Percentiles rank a stretch among this genome's conserved stretches.
phyloP scores from a whole-genome alignment of 2,888 invertebrate species.

The Rhagium mordax region DNA sequence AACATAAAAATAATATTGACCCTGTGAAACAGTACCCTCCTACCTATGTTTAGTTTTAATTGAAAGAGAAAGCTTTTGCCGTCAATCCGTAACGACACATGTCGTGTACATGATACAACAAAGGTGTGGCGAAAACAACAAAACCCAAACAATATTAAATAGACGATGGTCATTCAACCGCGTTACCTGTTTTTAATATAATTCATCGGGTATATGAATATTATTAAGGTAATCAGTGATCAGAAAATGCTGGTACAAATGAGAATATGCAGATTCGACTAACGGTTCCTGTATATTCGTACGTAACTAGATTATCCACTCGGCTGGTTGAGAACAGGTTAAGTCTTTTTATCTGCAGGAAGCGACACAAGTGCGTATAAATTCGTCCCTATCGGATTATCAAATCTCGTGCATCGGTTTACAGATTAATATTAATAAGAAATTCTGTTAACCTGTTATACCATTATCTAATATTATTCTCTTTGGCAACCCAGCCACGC shows the following conservation, averaged over 20 bases:
- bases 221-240: background rate
- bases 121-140: conserved; percentile 4
- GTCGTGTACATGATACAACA: background rate
- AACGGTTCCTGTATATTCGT: background rate
- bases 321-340: background rate
- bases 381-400: too few species aligned
- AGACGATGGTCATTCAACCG: background rate
- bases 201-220: background rate
- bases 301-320: too few species aligned
- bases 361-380: too few species aligned
- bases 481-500: background rate
- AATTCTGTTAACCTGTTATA: too few species aligned
- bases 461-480: background rate
- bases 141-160: background rate
- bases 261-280: background rate
- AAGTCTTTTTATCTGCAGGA: too few species aligned
- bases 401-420: too few species aligned
- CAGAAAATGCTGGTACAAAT: background rate
- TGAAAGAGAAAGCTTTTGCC: conserved; percentile 5
- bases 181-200: background rate
- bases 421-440: too few species aligned
- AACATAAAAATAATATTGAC: background rate
- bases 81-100: background rate
- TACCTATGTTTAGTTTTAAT: conserved; percentile 1
- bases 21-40: background rate